A percentile compares a stretch with the other conserved stretches of the same genome.
phyloP scores from a whole-genome alignment of 2,888 invertebrate species.

The Lottia gigantea region DNA sequence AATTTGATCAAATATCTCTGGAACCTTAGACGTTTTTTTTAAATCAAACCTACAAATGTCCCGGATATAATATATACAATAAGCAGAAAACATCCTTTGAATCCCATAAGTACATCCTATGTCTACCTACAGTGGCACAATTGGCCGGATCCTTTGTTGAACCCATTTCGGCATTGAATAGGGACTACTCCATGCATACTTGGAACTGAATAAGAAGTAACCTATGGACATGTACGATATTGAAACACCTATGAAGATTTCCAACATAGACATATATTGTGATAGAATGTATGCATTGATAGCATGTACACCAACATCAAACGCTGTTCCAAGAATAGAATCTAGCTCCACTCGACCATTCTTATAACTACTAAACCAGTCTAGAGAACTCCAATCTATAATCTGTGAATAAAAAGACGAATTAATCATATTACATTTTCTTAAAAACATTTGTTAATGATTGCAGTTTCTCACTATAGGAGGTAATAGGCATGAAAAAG shows the following conservation, averaged over 20 bases:
- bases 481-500: too few relatives aligned
- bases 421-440: too few relatives aligned
- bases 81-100: too few relatives aligned
- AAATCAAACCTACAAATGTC: too few relatives aligned
- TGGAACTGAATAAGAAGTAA: background rate
- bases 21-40: too few relatives aligned
- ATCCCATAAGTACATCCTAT: too few relatives aligned
- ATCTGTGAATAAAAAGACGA: constrained; percentile 41
- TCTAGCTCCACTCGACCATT: constrained; percentile 42
- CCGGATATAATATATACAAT: too few relatives aligned
- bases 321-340: constrained; percentile 52
- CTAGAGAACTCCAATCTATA: constrained; percentile 60
- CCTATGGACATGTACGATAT: constrained; percentile 32
- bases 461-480: too few relatives aligned
- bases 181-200: constrained; percentile 55
- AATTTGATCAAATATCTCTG: too few relatives aligned
- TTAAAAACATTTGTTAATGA: too few relatives aligned
- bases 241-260: constrained; percentile 37
- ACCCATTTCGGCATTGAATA: constrained; percentile 52
- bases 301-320: constrained; percentile 54
- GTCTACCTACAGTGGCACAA: background rate
- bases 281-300: constrained; percentile 48
- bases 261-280: constrained; percentile 40
- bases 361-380: constrained; percentile 46
- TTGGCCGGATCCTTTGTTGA: constrained; percentile 36